Conservation (phyloP, 1,140 invertebrate genomes). For the Bombus sibiricus region DNA sequence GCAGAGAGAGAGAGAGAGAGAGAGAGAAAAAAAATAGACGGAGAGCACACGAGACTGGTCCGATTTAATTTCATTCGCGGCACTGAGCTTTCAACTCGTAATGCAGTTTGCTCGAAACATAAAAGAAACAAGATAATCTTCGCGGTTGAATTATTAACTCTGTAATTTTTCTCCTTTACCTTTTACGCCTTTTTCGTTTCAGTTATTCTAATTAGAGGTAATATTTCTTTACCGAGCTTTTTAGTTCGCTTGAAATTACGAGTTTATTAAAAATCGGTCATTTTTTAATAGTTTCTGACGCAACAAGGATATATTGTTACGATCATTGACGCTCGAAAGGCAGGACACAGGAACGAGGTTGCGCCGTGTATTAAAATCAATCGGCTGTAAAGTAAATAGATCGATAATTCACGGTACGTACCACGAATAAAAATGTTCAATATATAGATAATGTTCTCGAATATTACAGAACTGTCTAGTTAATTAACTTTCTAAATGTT, state of each 20-base stretch:
- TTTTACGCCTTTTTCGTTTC: not conserved
- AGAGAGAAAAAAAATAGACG: not conserved
- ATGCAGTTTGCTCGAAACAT: not conserved
- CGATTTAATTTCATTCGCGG: conserved; percentile 14
- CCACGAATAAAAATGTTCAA: not conserved
- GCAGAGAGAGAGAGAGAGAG: not conserved
- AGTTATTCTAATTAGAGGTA: not conserved
- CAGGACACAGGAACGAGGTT: not conserved
- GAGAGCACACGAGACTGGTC: not conserved
- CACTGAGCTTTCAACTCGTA: not conserved
- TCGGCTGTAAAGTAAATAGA: conserved; percentile 12
- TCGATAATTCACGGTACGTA: not conserved
- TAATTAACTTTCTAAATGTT: too few species aligned
- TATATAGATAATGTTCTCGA: not conserved
- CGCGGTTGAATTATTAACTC: not conserved
- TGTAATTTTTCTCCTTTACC: not conserved
- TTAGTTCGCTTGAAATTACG: not conserved
- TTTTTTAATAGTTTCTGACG: not conserved
- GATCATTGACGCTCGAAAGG: not conserved
- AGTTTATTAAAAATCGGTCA: not conserved
- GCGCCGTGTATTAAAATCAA: not conserved
- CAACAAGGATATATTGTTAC: not conserved
- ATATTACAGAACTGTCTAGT: too few species aligned
- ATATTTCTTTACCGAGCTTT: not conserved
- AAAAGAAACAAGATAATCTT: not conserved